A percentile compares a stretch with the other conserved stretches of the same genome.
Conservation (phyloP, 2,113 vertebrate species). For the Choloepus hoffmanni region DNA sequence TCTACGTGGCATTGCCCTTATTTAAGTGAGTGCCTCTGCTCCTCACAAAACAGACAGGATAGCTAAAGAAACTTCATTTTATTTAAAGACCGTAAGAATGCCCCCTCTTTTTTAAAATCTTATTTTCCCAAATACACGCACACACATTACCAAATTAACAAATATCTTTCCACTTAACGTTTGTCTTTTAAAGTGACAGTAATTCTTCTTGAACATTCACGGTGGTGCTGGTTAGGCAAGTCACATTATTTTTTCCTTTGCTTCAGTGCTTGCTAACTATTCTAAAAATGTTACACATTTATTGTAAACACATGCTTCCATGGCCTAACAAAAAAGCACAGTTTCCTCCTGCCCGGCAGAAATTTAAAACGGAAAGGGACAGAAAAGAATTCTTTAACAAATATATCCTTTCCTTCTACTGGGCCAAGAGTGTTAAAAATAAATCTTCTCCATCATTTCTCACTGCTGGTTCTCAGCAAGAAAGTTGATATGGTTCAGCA, state of each 20-base stretch:
- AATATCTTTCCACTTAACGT: slow-evolving; percentile 55
- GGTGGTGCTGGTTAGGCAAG: slow-evolving; percentile 29
- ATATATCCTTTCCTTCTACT: slow-evolving; percentile 72
- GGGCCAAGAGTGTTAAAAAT: slow-evolving; percentile 80
- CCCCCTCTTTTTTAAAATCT: too few relatives aligned
- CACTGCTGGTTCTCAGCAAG: slow-evolving; percentile 80
- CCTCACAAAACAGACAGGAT: neutral
- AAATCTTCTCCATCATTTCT: slow-evolving; percentile 82
- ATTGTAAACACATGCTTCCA: slow-evolving; percentile 80
- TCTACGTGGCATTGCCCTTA: slow-evolving; percentile 69
- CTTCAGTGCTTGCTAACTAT: slow-evolving; percentile 80
- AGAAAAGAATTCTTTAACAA: slow-evolving; percentile 76
- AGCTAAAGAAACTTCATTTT: slow-evolving; percentile 61
- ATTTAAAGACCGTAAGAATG: neutral
- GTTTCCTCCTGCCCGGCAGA: slow-evolving; percentile 71
- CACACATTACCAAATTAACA: neutral
- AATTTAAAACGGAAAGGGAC: slow-evolving; percentile 81
- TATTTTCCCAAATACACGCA: neutral
- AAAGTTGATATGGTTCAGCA: slow-evolving; percentile 86
- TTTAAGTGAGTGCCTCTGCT: slow-evolving; percentile 29
- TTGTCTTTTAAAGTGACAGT: slow-evolving; percentile 66
- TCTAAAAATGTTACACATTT: slow-evolving; percentile 83
- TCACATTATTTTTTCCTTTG: slow-evolving; percentile 46
- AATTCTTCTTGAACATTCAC: slow-evolving; percentile 5
- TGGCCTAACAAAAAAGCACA: slow-evolving; percentile 78